Evolutionary conservation across 2,113 vertebrate species (phyloP), one percentile per base, ranked within the genome.

Genomic region (Cyanistes caeruleus): DNA sequence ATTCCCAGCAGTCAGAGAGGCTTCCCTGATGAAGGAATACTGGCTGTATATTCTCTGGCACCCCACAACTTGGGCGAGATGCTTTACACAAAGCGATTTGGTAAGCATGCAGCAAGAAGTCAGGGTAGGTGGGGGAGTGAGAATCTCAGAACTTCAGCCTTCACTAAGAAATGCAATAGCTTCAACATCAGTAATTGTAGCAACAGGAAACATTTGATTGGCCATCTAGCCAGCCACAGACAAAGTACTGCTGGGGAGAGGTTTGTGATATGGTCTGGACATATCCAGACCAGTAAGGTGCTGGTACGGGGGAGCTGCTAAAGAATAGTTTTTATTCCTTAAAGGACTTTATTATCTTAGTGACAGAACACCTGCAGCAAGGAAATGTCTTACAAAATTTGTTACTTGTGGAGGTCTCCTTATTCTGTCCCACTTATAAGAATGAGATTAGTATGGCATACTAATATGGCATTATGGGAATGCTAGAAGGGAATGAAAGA

Each of bases 21-120:
- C 72, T 99, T 99, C 84, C 99, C 99, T 7, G 99, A 99, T 68
- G 99, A 99, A 97, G 99, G 99, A 96, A 99, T 99, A 95, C 97
- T 99, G 93, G 99, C 99, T 49, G 98, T 99, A 46, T 99, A 99
- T 98, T 99, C 99, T 28, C 98, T 99, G 92, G 99, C 99, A 62
- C 98, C 99, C 4, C 99, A 99, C 98, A 99, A 99, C 98, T 97
- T 99, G 94, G 99, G 99, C n/a, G 99, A 99, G 98, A 99, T 99
- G 98, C 99, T 99, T 70, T 99, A 99, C 98, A 99, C 99, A 46
- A 99, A 99, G 97, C 97, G 99, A 98, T 99, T 99, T 87, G 99
- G 99, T 99, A 97, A 98, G 97, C 75, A 4, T 39, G 15, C 48
- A 67, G 39, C 35, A 41, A 74, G 98, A 78, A 98, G 98, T 77